These are phyloP conservation scores for Takifugu flavidus DNA, from an alignment of 2,113 vertebrate species.

Conservation along the genomic window DNA sequence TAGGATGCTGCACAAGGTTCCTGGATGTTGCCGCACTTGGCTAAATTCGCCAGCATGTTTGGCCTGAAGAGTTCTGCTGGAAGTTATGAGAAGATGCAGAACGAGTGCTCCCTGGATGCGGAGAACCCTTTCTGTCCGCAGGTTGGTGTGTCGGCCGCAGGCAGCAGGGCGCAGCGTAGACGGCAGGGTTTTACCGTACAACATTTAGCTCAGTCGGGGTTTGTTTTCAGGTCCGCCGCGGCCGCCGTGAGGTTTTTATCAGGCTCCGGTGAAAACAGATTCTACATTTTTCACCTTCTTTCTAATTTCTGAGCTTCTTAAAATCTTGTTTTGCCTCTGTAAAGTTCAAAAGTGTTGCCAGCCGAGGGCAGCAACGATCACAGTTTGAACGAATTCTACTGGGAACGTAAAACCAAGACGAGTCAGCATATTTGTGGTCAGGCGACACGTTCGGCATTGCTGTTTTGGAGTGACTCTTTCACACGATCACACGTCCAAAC, in stretches of 20 bases:
- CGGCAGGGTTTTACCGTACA: too few species aligned
- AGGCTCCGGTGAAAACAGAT: not conserved
- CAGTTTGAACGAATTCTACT: not conserved
- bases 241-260: constrained; percentile 54
- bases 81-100: constrained; percentile 76
- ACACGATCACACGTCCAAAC: not conserved
- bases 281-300: too few species aligned
- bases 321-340: not conserved
- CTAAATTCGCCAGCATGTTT: constrained; percentile 77
- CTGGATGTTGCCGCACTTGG: constrained; percentile 69
- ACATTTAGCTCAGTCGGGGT: too few species aligned
- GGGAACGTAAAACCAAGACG: not conserved
- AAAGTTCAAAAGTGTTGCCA: not conserved
- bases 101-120: constrained; percentile 64
- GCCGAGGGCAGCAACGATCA: not conserved
- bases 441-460: not conserved
- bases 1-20: constrained; percentile 58
- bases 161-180: not conserved
- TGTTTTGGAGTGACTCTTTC: not conserved
- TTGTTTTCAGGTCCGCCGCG: constrained; percentile 22
- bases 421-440: not conserved
- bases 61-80: constrained; percentile 73
- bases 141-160: constrained; percentile 58
- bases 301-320: not conserved
- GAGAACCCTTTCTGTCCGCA: constrained; percentile 71